Evolutionary conservation across 2,797 vertebrate genomes (phyloP).

Genomic region (Lophotriccus pileatus): DNA sequence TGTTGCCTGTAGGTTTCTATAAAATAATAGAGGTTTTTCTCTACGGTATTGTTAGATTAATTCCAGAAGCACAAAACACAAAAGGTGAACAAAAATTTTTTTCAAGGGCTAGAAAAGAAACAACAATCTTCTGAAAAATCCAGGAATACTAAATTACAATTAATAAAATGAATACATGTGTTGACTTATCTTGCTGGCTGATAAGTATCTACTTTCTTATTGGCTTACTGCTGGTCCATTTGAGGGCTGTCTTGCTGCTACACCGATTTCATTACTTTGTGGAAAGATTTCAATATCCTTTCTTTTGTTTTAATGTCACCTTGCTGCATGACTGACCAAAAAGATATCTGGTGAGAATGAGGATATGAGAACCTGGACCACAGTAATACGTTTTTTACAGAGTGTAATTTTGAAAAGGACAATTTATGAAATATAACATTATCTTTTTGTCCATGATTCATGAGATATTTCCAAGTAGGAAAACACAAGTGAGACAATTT

Average conservation of each 20-base stretch:
- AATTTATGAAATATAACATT: neutral
- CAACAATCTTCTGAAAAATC: neutral
- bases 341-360: neutral
- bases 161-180: neutral
- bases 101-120: neutral
- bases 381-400: neutral
- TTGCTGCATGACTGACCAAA: neutral
- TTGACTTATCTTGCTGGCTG: neutral
- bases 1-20: neutral
- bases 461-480: neutral
- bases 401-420: neutral
- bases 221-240: neutral
- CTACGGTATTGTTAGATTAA: neutral
- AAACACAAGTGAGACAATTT: neutral
- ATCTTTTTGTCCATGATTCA: neutral
- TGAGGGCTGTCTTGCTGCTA: neutral
- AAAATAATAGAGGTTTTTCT: neutral
- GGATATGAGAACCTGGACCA: neutral
- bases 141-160: neutral
- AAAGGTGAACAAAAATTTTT: neutral
- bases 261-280: neutral
- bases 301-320: neutral
- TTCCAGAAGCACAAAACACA: neutral
- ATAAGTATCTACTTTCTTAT: neutral
- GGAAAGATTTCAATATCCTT: neutral